A percentile compares a stretch with the other conserved stretches of the same genome.
Conservation (phyloP, 2,888 invertebrate species). For the Acrobeloides nanus region DNA sequence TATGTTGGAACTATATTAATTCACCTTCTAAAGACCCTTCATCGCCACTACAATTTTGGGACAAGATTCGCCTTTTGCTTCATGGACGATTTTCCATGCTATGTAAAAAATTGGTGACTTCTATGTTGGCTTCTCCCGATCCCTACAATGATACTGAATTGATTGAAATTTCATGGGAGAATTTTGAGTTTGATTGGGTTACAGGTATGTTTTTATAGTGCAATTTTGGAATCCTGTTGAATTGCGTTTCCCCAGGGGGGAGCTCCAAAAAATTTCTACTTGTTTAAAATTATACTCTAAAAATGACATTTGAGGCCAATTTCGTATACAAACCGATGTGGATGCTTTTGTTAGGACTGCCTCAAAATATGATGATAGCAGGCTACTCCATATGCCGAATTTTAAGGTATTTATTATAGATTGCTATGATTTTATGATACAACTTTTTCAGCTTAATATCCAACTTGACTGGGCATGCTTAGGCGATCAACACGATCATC, state of each 20-base stretch:
- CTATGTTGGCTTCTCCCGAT: slow-evolving; percentile 76
- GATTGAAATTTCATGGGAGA: slow-evolving; percentile 93
- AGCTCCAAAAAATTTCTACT: no score
- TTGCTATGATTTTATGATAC: no score
- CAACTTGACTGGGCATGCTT: slow-evolving; percentile 62
- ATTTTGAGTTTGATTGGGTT: slow-evolving; percentile 89
- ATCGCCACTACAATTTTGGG: slow-evolving; percentile 85
- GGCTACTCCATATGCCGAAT: slow-evolving; percentile 80
- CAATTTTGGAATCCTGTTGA: no score
- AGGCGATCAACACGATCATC: slow-evolving; percentile 90
- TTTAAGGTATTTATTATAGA: slow-evolving; percentile 68
- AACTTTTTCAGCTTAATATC: no score
- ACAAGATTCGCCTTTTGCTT: slow-evolving; percentile 62
- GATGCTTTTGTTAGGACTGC: slow-evolving; percentile 92
- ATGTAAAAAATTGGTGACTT: slow-evolving; percentile 74
- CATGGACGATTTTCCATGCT: slow-evolving; percentile 85
- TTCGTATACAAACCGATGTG: slow-evolving; percentile 73
- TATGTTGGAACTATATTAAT: slow-evolving; percentile 55
- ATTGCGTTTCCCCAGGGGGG: no score
- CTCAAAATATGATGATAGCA: slow-evolving; percentile 96
- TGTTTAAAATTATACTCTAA: neutral
- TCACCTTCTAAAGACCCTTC: slow-evolving; percentile 78
- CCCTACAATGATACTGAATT: slow-evolving; percentile 98
- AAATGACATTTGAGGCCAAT: slow-evolving; percentile 27
- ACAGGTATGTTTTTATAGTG: slow-evolving; percentile 65